Conservation (phyloP, 2,113 vertebrate species). For the Lasiurus borealis region DNA sequence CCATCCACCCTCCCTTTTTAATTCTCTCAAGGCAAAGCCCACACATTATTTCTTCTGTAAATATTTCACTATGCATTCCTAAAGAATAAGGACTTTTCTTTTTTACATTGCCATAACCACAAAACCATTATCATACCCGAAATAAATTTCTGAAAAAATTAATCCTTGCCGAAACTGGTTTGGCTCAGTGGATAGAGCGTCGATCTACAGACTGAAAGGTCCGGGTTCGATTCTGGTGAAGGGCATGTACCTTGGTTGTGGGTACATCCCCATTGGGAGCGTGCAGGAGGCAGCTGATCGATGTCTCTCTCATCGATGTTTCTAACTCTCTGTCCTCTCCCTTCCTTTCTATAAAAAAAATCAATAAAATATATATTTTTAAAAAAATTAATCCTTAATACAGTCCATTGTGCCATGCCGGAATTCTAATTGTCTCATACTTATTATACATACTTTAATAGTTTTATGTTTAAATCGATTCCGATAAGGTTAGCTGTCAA, state of each 20-base stretch:
- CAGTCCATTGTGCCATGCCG: not conserved
- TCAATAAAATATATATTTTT: no score
- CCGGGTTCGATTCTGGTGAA: no score
- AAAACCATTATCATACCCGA: not conserved
- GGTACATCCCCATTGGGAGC: no score
- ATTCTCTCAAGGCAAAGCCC: not conserved
- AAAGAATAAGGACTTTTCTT: not conserved
- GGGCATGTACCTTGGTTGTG: no score
- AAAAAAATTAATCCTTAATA: not conserved
- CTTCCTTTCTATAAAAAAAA: no score
- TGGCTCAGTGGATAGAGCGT: no score
- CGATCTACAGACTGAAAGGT: no score
- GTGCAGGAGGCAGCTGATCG: no score
- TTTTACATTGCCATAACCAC: not conserved
- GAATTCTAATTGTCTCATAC: not conserved
- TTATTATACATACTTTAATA: not conserved
- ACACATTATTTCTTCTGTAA: not conserved
- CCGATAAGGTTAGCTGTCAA: not conserved
- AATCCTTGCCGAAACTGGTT: no score
- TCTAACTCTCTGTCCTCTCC: no score
- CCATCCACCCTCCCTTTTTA: not conserved
- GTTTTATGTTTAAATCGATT: constrained; percentile 2
- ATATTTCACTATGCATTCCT: not conserved
- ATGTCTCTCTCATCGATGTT: no score
- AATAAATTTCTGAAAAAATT: not conserved